Percentiles rank a stretch among this genome's conserved stretches.
Conservation (phyloP, 2,113 vertebrate species). For the Gila orcuttii region DNA sequence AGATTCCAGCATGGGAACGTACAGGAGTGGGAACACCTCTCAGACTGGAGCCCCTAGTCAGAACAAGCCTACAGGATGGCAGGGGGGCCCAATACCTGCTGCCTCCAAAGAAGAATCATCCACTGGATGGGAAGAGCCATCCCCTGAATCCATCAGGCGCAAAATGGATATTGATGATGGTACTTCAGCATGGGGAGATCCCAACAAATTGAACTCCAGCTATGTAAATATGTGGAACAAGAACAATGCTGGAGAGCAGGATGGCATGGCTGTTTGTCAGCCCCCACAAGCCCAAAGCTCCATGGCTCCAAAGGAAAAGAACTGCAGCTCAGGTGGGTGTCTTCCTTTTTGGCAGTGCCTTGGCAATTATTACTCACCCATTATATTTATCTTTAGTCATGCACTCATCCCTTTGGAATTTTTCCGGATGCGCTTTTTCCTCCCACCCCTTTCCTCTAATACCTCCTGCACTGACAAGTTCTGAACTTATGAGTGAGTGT, state of each 20-base stretch:
- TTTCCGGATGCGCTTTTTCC: constrained; percentile 28
- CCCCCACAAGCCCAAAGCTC: constrained; percentile 72
- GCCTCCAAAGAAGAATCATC: constrained; percentile 84
- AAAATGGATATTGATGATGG: constrained; percentile 98
- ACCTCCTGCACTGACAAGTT: neutral
- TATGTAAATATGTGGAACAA: constrained; percentile 95
- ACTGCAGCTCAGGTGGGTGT: constrained; percentile 79
- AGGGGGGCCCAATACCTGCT: constrained; percentile 86
- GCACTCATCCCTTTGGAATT: constrained; percentile 51
- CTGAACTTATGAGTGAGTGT: neutral
- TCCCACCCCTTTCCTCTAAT: constrained; percentile 32
- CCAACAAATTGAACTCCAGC: constrained; percentile 85
- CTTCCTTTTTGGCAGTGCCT: neutral
- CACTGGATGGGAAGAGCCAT: constrained; percentile 96
- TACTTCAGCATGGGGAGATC: constrained; percentile 96
- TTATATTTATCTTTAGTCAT: constrained; percentile 50
- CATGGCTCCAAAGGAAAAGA: constrained; percentile 80
- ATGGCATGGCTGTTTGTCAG: constrained; percentile 77
- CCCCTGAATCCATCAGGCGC: constrained; percentile 92
- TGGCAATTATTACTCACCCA: constrained; percentile 30
- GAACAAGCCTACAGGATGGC: constrained; percentile 82
- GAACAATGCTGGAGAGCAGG: constrained; percentile 83
- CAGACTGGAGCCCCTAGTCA: constrained; percentile 57
- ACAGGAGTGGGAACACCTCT: constrained; percentile 76
- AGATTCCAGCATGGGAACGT: constrained; percentile 71